These are phyloP conservation scores for Tipula helvola DNA, from an alignment of 2,888 invertebrate genomes.

Conservation along the genomic window DNA sequence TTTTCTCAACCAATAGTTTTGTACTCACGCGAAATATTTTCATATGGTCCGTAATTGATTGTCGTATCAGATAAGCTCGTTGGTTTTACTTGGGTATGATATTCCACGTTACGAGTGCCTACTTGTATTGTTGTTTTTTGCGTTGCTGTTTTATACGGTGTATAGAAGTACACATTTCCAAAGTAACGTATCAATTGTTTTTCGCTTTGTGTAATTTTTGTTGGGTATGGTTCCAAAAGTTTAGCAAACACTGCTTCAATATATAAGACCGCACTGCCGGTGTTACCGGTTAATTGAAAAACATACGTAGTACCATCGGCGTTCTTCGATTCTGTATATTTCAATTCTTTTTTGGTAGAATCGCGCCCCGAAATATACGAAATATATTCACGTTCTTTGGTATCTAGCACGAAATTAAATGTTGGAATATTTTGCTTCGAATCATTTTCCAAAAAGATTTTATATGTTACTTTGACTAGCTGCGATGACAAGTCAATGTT, in stretches of 20 bases:
- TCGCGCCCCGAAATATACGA: slow-evolving; percentile 65
- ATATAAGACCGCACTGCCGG: slow-evolving; percentile 25
- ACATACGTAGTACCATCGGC: slow-evolving; percentile 45
- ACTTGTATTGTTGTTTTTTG: slow-evolving; percentile 73
- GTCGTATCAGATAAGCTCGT: slow-evolving; percentile 62
- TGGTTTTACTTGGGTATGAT: slow-evolving; percentile 71
- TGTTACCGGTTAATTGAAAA: slow-evolving; percentile 36
- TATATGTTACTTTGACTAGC: slow-evolving; percentile 68
- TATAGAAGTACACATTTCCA: slow-evolving; percentile 72
- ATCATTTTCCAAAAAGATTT: slow-evolving; percentile 72
- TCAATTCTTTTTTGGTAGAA: slow-evolving; percentile 44
- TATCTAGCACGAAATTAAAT: slow-evolving; percentile 55
- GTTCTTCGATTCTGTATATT: slow-evolving; percentile 39
- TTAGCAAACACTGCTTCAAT: slow-evolving; percentile 67
- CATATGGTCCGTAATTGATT: slow-evolving; percentile 83
- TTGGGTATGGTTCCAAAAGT: slow-evolving; percentile 70
- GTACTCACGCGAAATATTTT: slow-evolving; percentile 47
- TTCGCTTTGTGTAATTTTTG: slow-evolving; percentile 81
- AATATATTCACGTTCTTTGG: slow-evolving; percentile 44
- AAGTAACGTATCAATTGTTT: slow-evolving; percentile 82
- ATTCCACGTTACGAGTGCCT: slow-evolving; percentile 68
- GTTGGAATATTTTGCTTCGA: slow-evolving; percentile 57
- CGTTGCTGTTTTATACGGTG: slow-evolving; percentile 65
- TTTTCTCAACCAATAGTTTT: slow-evolving; percentile 24
- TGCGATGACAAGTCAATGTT: slow-evolving; percentile 80